Evolutionary conservation across 2,888 invertebrate species (phyloP).

Genomic region (Caenorhabditis wallacei): DNA sequence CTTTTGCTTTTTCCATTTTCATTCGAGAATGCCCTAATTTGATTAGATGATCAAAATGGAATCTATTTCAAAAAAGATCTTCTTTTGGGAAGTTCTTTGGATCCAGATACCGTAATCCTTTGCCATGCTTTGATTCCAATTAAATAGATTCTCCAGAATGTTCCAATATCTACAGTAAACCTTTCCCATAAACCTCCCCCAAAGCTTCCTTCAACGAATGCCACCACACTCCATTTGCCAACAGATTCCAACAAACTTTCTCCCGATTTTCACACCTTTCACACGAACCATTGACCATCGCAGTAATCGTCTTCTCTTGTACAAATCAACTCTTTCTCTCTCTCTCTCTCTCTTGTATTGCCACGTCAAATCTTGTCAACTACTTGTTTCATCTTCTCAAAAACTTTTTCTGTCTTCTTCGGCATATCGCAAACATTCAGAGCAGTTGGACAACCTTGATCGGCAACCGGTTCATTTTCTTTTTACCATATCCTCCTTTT

Average conservation of each 20-base stretch:
- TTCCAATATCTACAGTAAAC: too few species aligned
- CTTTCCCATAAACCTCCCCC: neutral
- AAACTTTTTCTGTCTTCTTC: conserved; percentile 25
- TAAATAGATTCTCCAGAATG: too few species aligned
- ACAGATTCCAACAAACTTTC: conserved; percentile 1
- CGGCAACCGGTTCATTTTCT: conserved; percentile 52
- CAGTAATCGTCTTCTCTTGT: neutral
- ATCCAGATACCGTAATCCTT: neutral
- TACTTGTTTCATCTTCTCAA: conserved; percentile 10
- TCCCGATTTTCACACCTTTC: conserved; percentile 16
- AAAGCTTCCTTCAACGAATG: neutral
- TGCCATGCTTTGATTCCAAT: too few species aligned
- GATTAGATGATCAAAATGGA: conserved; percentile 41
- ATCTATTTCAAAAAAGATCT: conserved; percentile 20
- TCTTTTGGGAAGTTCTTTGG: neutral
- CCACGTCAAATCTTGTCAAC: conserved; percentile 42
- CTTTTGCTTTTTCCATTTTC: neutral
- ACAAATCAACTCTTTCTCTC: neutral
- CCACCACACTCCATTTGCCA: conserved; percentile 18
- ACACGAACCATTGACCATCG: conserved; percentile 54
- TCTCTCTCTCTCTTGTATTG: conserved; percentile 8
- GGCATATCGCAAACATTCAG: conserved; percentile 57
- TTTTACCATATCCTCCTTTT: conserved; percentile 25
- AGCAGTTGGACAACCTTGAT: conserved; percentile 53
- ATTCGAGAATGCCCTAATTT: conserved; percentile 30